These are phyloP conservation scores for Trachurus trachurus DNA, from an alignment of 2,797 vertebrate species.

Conservation along the genomic window DNA sequence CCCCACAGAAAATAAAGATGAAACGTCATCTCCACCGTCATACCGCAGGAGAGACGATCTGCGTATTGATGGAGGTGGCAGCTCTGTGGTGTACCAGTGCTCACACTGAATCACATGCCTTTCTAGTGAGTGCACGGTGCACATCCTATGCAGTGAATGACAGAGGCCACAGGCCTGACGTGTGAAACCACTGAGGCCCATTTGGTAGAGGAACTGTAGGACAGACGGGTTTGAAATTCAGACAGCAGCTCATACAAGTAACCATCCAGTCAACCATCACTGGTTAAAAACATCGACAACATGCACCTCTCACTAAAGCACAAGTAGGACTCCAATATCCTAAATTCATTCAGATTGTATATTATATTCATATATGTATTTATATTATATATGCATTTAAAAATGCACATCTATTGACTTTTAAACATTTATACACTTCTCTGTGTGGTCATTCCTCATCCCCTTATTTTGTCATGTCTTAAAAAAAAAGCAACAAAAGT, in stretches of 20 bases:
- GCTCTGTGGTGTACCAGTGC: slow-evolving; percentile 34
- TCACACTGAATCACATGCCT: slow-evolving; percentile 45
- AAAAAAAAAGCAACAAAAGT: slow-evolving; percentile 32
- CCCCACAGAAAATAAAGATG: slow-evolving; percentile 14
- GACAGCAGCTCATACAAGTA: slow-evolving; percentile 42
- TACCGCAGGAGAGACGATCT: slow-evolving; percentile 15
- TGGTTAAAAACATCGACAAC: slow-evolving; percentile 46
- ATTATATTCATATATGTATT: slow-evolving; percentile 40
- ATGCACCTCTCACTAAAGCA: slow-evolving; percentile 64
- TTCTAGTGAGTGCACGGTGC: slow-evolving; percentile 43
- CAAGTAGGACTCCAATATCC: slow-evolving; percentile 44
- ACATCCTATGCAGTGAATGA: slow-evolving; percentile 38
- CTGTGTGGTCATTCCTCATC: slow-evolving; percentile 5
- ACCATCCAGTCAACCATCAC: slow-evolving; percentile 48
- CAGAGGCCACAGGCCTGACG: slow-evolving; percentile 24
- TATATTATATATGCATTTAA: slow-evolving; percentile 46
- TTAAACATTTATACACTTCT: slow-evolving; percentile 63
- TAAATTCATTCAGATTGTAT: slow-evolving; percentile 24
- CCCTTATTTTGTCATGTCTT: slow-evolving; percentile 23
- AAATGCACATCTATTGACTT: slow-evolving; percentile 59
- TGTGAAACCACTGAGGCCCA: slow-evolving; percentile 29
- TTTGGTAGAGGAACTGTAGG: slow-evolving; percentile 20
- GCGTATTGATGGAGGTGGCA: slow-evolving; percentile 22
- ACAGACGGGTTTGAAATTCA: slow-evolving; percentile 26
- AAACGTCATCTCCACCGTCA: slow-evolving; percentile 27